phyloP scores from a whole-genome alignment of 2,797 vertebrate species.

The Lagocephalus sceleratus region DNA sequence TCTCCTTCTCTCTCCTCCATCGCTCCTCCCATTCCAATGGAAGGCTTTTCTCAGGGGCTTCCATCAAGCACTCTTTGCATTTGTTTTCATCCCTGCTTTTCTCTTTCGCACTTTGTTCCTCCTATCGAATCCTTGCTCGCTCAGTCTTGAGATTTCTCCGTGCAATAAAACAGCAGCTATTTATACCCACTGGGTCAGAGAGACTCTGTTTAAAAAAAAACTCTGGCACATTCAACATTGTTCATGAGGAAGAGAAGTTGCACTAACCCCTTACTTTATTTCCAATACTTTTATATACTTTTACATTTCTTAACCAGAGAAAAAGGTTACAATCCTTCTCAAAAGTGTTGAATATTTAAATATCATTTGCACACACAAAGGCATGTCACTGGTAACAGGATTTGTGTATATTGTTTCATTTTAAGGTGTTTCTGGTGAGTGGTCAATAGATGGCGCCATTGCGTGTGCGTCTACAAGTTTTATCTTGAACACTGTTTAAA shows the following conservation, averaged over 20 bases:
- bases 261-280: background rate
- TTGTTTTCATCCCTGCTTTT: background rate
- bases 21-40: constrained; percentile 74
- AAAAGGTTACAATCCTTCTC: background rate
- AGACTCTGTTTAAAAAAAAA: constrained; percentile 43
- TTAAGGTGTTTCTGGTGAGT: too few species aligned
- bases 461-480: too few species aligned
- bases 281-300: background rate
- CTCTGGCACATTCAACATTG: constrained; percentile 2
- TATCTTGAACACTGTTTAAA: too few species aligned
- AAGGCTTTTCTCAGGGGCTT: constrained; percentile 25
- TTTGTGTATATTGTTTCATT: too few species aligned
- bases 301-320: background rate
- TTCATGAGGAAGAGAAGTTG: background rate
- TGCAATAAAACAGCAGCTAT: constrained; percentile 55
- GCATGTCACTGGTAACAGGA: too few species aligned
- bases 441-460: too few species aligned
- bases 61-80: background rate
- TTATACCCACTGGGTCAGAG: constrained; percentile 48
- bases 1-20: constrained; percentile 77
- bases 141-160: constrained; percentile 7
- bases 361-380: too few species aligned
- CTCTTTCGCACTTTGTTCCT: background rate
- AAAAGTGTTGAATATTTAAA: too few species aligned
- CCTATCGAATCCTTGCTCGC: background rate